Percentiles rank a stretch among this genome's conserved stretches.
Conservation (phyloP, 1,140 invertebrate genomes). For the Branchinecta lindahli region DNA sequence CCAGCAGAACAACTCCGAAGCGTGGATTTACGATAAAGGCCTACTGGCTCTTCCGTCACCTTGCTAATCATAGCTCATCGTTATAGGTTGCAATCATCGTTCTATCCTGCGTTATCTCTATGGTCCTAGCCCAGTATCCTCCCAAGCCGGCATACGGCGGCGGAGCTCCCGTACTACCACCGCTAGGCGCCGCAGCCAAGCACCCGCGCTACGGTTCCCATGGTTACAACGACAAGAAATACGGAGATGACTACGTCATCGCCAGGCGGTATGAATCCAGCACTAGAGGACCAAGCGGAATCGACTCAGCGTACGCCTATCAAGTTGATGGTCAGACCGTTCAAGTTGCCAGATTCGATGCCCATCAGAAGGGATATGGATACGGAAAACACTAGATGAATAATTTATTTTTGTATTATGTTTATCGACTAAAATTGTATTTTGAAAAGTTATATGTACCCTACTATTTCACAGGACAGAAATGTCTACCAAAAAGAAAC, state of each 20-base stretch:
- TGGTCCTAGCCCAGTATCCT: too few relatives aligned
- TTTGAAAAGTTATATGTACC: too few relatives aligned
- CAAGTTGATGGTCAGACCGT: conserved; percentile 20
- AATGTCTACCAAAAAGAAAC: too few relatives aligned
- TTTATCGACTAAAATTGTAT: too few relatives aligned
- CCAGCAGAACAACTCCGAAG: too few relatives aligned
- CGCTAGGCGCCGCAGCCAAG: not conserved
- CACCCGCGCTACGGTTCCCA: not conserved
- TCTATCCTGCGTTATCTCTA: too few relatives aligned
- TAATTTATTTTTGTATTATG: too few relatives aligned
- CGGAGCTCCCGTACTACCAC: not conserved
- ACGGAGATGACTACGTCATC: not conserved
- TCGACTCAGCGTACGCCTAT: conserved; percentile 20
- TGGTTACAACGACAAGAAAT: not conserved
- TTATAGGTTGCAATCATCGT: too few relatives aligned
- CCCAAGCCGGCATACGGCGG: not conserved
- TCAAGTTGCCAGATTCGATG: conserved; percentile 16
- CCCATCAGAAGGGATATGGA: conserved; percentile 2
- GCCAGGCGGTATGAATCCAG: conserved; percentile 15
- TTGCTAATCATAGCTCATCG: too few relatives aligned
- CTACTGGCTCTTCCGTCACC: too few relatives aligned
- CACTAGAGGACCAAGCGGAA: conserved; percentile 12
- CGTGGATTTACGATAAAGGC: too few relatives aligned
- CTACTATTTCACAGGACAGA: too few relatives aligned
- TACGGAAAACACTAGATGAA: not conserved